Conservation (phyloP, 2,113 vertebrate genomes). For the Rynchops niger region DNA sequence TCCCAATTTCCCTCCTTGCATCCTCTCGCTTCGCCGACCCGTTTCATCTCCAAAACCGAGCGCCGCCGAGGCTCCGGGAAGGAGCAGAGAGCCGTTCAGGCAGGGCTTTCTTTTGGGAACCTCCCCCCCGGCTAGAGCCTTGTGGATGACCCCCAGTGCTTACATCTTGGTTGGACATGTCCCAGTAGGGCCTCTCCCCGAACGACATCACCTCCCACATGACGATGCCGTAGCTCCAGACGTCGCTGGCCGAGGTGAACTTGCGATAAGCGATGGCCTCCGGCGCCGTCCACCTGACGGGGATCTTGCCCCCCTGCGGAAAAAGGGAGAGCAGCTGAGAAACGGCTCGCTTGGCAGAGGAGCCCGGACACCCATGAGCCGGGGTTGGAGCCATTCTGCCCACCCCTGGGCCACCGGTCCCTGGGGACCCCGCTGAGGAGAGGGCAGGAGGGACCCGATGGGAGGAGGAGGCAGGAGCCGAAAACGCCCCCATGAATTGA, state of each 20-base stretch:
- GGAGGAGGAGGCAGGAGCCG: fast-evolving
- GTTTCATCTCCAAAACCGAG: constrained; percentile 66
- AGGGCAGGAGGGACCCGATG: fast-evolving
- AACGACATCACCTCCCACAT: constrained; percentile 89
- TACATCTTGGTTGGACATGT: constrained; percentile 87
- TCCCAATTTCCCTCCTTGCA: constrained; percentile 69
- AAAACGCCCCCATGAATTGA: not conserved
- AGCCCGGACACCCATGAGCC: fast-evolving
- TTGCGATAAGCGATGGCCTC: constrained; percentile 85
- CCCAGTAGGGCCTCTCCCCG: constrained; percentile 85
- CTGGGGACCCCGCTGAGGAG: not conserved
- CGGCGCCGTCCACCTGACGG: constrained; percentile 80
- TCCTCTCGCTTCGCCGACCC: constrained; percentile 46
- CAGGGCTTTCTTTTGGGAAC: not conserved
- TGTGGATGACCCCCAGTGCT: constrained; percentile 5
- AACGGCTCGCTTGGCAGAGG: fast-evolving
- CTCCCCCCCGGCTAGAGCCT: not conserved
- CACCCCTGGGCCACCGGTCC: fast-evolving
- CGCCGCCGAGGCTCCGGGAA: not conserved
- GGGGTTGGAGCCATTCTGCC: not conserved
- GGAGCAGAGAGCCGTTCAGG: not conserved
- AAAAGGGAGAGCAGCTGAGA: not conserved
- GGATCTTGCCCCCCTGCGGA: constrained; percentile 81
- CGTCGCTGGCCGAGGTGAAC: constrained; percentile 82
- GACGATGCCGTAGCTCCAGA: constrained; percentile 85